Evolutionary conservation across 2,113 vertebrate species (phyloP), one percentile per base, ranked within the genome.

Genomic region (Dicerorhinus sumatrensis): DNA sequence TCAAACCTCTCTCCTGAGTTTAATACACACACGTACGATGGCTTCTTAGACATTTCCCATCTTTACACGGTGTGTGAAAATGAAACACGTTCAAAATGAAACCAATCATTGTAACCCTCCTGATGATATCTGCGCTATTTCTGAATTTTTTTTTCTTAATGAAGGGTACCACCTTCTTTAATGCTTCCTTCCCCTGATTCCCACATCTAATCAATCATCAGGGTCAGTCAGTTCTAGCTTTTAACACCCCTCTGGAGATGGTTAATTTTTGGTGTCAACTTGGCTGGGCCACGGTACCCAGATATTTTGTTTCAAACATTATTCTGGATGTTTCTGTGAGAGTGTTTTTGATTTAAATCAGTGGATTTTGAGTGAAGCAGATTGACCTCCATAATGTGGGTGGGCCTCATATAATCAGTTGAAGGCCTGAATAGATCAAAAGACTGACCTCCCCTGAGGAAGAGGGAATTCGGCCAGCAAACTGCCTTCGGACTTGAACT

Each of bases 231-330:
- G 8, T 46, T 63, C 63, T 72, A 36, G 27, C 69, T 90, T 65
- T 81, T 56, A 85, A 91, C 0, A 86, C 3, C 31, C 18, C 46
- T 88, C 36, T 63, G n/a, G 29, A 23, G 46, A 56, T 91, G 16
- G 42, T 89, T 56, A 80, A 86, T 95, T 83, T 80, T 63, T 54
- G 70, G 48, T 36, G 36, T 96, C 54, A 89, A n/a, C 79, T 36
- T 89, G 76, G 27, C 42, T 73, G 58, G 70, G 46, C 80, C 46
- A 63, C 3, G 4, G 67, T 84, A 27, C 48, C 56, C 27, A 84
- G 11, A 18, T 48, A 70, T 51, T 60, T 80, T 75, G n/a, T n/a
- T 70, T 70, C 12, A 80, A 79, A 94, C 12, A 60, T 73, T 73
- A 73, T 62, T 92, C 42, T 11, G 23, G 54, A 92, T 63, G 42